Percentiles rank a stretch among this genome's conserved stretches.
phyloP scores from a whole-genome alignment of 2,888 invertebrate species.

The Myopa testacea region DNA sequence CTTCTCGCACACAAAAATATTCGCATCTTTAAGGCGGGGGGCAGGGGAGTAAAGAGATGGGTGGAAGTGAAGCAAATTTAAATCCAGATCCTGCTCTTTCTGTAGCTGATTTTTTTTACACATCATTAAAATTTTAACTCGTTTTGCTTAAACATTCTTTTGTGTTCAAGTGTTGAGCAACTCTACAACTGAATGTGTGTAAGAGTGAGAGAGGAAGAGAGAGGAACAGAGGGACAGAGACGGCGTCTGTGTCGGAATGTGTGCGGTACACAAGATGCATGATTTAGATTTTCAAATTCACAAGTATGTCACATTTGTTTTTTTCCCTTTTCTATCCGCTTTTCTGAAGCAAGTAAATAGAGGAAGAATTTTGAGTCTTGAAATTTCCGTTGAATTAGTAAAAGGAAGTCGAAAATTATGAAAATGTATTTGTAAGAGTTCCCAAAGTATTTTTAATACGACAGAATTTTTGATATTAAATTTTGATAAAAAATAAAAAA shows the following conservation, averaged over 20 bases:
- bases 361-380: neutral
- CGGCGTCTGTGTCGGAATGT: neutral
- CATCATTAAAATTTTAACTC: slow-evolving; percentile 34
- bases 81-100: neutral
- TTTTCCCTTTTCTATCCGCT: neutral
- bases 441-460: neutral
- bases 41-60: neutral
- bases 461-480: too few relatives aligned
- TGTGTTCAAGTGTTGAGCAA: neutral
- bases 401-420: neutral
- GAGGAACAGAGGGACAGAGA: too few relatives aligned
- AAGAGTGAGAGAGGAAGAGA: neutral
- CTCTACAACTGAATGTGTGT: slow-evolving; percentile 10
- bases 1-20: neutral
- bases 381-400: neutral
- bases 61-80: neutral
- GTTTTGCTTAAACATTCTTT: slow-evolving; percentile 19
- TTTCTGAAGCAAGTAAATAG: neutral
- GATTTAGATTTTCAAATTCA: slow-evolving; percentile 8
- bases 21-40: neutral
- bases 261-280: slow-evolving; percentile 7
- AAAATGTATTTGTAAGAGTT: slow-evolving; percentile 8
- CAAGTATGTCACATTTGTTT: slow-evolving; percentile 27
- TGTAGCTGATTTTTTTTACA: neutral
- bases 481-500: too few relatives aligned